Evolutionary conservation across 2,113 vertebrate genomes (phyloP), one percentile per base, ranked within the genome.

Genomic region (Turnix velox): DNA sequence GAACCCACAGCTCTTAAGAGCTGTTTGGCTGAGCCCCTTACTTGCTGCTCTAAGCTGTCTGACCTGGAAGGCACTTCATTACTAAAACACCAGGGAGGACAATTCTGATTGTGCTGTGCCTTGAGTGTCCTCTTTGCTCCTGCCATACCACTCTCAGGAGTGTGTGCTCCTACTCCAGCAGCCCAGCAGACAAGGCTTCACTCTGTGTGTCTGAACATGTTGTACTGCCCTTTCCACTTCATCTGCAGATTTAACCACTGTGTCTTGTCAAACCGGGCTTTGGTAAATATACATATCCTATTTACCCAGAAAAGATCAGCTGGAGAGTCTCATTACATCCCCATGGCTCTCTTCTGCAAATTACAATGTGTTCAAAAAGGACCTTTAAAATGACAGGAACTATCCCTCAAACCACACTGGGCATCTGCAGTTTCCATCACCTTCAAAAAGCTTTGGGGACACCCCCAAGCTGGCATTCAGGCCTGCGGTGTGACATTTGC

Each of bases 391-490:
- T 9, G 14, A 24, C 45, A 92, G 54, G 45, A 49, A 43, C 40
- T 51, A 27, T 25, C 28, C 61, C 61, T 33, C 12, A 35, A 49
- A 48, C 37, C 84, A 25, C 35, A 12, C 42, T 10, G 30, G 71
- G 37, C 31, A 84, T 52, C 19, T 75, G 61, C 19, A 20, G 39
- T 25, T 71, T 63, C 73, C 37, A 46, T 16, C 74, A 67, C 58
- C 37, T 87, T 68, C 84, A 76, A 31, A 72, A 67, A 78, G 62
- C 74, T 79, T n/a, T 68, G 66, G 71, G 59, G 83, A 80, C 48
- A 74, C 3, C 19, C 28, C 27, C 6, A 18, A 0, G 1, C 42
- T 31, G 1, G 0, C 5, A 2, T 12, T 58, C 73, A 52, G 69
- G 55, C 31, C 88, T 62, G 69, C 0, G 3, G 18, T 40, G 54